Conservation (phyloP, 1,140 invertebrate species). For the Lanistes nyassanus region DNA sequence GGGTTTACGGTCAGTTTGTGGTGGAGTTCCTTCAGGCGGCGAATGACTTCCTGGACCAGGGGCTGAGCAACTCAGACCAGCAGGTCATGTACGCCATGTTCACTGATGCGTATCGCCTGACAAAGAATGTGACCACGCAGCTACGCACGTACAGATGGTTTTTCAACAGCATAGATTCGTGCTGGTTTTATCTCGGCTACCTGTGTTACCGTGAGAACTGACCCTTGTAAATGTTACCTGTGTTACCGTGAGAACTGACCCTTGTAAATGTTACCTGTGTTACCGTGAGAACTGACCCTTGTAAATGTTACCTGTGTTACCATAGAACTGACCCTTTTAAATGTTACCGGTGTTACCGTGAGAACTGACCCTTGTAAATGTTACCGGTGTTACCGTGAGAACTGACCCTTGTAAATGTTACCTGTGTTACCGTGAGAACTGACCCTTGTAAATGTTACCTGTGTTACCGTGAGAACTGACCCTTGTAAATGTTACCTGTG, state of each 20-base stretch:
- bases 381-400: too few relatives aligned
- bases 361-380: not conserved
- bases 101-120: conserved; percentile 9
- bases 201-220: conserved; percentile 24
- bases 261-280: too few relatives aligned
- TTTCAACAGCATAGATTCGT: not conserved
- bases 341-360: not conserved
- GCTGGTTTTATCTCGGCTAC: conserved; percentile 47
- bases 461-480: not conserved
- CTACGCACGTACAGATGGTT: conserved; percentile 38
- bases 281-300: too few relatives aligned
- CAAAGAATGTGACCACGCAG: conserved; percentile 25
- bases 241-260: not conserved
- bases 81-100: conserved; percentile 47
- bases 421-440: not conserved
- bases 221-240: not conserved
- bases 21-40: conserved; percentile 34
- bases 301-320: too few relatives aligned
- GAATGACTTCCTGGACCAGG: conserved; percentile 30
- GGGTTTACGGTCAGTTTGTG: conserved; percentile 29
- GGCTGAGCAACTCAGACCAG: conserved; percentile 48
- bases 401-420: not conserved
- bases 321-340: not conserved
- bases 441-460: not conserved
- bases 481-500: not conserved